phyloP scores from a whole-genome alignment of 2,113 vertebrate species.

The Dromaius novaehollandiae region DNA sequence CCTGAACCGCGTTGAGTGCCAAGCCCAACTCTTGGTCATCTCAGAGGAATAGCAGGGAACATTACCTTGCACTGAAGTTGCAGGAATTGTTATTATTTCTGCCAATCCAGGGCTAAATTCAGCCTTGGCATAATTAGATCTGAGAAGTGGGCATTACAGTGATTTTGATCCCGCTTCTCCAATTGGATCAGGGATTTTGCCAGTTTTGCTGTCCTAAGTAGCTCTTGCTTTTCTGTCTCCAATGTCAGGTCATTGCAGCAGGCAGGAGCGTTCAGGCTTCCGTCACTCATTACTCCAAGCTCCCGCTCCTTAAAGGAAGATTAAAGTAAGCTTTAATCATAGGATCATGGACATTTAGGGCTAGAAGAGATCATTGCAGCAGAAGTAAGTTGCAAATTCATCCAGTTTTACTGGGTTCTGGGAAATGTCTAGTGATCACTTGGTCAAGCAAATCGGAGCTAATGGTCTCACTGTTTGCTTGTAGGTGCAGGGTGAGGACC shows the following conservation, averaged over 20 bases:
- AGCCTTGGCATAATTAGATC: not conserved
- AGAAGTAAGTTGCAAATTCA: not conserved
- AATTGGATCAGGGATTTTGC: not conserved
- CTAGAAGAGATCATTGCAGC: not conserved
- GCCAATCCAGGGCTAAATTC: not conserved
- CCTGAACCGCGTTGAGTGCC: not conserved
- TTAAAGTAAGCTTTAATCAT: not conserved
- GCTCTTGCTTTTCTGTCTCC: not conserved
- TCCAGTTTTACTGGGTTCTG: not conserved
- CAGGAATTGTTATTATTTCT: not conserved
- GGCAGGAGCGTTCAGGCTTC: not conserved
- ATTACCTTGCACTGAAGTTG: not conserved
- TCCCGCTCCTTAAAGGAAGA: not conserved
- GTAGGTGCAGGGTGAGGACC: not conserved
- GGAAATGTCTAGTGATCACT: not conserved
- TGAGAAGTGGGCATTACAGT: not conserved
- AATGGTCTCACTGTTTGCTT: not conserved
- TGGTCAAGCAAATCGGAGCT: not conserved
- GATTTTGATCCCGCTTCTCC: not conserved
- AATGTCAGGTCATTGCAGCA: not conserved
- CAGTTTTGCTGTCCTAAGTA: not conserved
- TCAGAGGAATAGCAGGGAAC: not conserved
- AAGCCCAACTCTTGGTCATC: not conserved
- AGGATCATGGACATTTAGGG: not conserved
- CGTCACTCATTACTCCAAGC: not conserved